phyloP scores from a whole-genome alignment of 2,888 invertebrate species.

The Amiota mariae region DNA sequence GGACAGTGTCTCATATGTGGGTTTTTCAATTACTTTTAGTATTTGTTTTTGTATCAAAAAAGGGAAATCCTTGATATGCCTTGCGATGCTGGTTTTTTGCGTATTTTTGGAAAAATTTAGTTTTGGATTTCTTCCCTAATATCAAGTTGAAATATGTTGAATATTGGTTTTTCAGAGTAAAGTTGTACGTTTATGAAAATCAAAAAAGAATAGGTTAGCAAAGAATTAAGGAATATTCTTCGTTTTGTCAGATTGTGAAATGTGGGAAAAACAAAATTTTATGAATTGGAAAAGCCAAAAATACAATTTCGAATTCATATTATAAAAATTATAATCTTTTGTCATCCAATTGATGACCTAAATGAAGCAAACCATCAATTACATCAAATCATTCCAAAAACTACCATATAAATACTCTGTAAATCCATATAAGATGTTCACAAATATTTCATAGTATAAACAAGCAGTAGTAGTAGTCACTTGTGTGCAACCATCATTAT shows the following conservation, averaged over 20 bases:
- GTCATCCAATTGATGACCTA: background rate
- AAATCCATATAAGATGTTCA: too few relatives aligned
- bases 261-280: background rate
- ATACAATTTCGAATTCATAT: background rate
- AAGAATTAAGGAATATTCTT: background rate
- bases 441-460: too few relatives aligned
- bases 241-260: background rate
- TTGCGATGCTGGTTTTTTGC: conserved; percentile 53
- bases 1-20: conserved; percentile 2
- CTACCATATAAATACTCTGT: too few relatives aligned
- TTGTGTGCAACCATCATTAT: background rate
- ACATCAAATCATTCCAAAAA: conserved; percentile 11
- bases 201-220: background rate
- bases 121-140: conserved; percentile 14
- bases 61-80: conserved; percentile 49
- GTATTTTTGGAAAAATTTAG: conserved; percentile 40
- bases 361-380: background rate
- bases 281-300: background rate
- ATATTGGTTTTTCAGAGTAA: conserved; percentile 10
- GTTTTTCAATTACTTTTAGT: conserved; percentile 42
- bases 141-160: conserved; percentile 38
- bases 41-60: background rate
- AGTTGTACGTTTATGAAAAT: conserved; percentile 9
- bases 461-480: conserved; percentile 21
- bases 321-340: too few relatives aligned